Evolutionary conservation across 2,888 invertebrate species (phyloP), one percentile per base, ranked within the genome.

Genomic region (Morpho deidamia): DNA sequence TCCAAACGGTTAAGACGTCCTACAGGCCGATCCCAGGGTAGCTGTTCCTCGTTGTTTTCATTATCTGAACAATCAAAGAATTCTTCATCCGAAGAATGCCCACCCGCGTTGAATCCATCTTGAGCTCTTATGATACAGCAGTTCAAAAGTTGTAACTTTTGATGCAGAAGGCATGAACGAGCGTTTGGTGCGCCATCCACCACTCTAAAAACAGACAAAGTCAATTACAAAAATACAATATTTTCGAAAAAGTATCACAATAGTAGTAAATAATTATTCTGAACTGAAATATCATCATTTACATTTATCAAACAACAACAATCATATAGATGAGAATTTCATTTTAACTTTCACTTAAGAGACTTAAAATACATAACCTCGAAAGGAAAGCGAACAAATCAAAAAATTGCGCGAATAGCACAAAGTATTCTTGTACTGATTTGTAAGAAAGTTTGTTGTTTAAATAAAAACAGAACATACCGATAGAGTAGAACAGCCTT

Each of bases 61-160:
- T 91, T 92, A 49, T 92, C 93, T 7, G 84, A 83, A 72, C 95
- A 95, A 76, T 96, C 97, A 76, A 92, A 97, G 81, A 97, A 97
- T 75, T 96, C 96, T 32, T 96, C 91, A 1, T 91, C 91, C 0
- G 83, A 81, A 32, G 83, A 80, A 64, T 81, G 76, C 55, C 81
- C 79, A 63, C 91, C 91, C 12, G 73, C 70, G 11, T 72, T 78
- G 1, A 72, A 78, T 63, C 92, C 92, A 39, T 80, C 83, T 23
- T 64, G 40, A 83, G 90, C 68, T 80, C 94, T 90, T 58, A 92
- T 92, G 63, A 95, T 94, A 78, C 95, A 96, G 71, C 95, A 93
- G 71, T 95, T 96, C 39, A 96, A 81, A 90, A 96, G 93, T 87
- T 97, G 98, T 41, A 99, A 91, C 78, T 99, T 99, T 83, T 99